Evolutionary conservation across 2,888 invertebrate species (phyloP).

Genomic region (Bruchidius siliquastri): DNA sequence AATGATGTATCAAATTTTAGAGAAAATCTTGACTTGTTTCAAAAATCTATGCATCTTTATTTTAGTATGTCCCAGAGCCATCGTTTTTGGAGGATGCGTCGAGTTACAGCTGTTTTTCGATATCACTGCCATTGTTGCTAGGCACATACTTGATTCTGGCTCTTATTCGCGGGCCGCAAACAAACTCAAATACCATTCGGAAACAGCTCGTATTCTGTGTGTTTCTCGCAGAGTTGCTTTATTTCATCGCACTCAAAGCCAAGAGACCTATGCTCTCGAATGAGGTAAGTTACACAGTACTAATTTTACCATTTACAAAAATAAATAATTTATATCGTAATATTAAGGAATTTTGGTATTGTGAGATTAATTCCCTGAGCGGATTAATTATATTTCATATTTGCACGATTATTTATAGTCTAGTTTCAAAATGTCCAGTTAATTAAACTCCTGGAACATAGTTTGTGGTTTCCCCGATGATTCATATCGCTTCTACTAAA

Average conservation of each 20-base stretch:
- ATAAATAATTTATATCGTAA: too few relatives aligned
- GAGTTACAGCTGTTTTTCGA: slow-evolving; percentile 82
- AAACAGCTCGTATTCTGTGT: slow-evolving; percentile 90
- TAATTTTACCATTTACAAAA: not conserved
- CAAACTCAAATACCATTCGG: slow-evolving; percentile 90
- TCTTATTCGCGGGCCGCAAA: slow-evolving; percentile 73
- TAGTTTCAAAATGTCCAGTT: too few relatives aligned
- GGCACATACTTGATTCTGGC: slow-evolving; percentile 76
- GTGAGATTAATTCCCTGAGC: too few relatives aligned
- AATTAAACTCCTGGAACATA: too few relatives aligned
- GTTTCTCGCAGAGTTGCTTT: slow-evolving; percentile 79
- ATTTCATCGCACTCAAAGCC: slow-evolving; percentile 82
- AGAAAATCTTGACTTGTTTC: too few relatives aligned
- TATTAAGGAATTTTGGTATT: too few relatives aligned
- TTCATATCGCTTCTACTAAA: too few relatives aligned
- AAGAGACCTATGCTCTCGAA: slow-evolving; percentile 74
- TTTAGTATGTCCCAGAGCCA: slow-evolving; percentile 78
- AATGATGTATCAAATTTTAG: too few relatives aligned
- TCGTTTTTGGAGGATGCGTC: slow-evolving; percentile 80
- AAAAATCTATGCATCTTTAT: slow-evolving; percentile 10
- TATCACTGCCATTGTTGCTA: slow-evolving; percentile 76
- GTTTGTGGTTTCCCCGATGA: too few relatives aligned
- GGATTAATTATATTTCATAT: too few relatives aligned
- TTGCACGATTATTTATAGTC: too few relatives aligned
- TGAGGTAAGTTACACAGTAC: slow-evolving; percentile 56